These are phyloP conservation scores for Pangasius macronema DNA, from an alignment of 2,797 vertebrate species.

Conservation along the genomic window DNA sequence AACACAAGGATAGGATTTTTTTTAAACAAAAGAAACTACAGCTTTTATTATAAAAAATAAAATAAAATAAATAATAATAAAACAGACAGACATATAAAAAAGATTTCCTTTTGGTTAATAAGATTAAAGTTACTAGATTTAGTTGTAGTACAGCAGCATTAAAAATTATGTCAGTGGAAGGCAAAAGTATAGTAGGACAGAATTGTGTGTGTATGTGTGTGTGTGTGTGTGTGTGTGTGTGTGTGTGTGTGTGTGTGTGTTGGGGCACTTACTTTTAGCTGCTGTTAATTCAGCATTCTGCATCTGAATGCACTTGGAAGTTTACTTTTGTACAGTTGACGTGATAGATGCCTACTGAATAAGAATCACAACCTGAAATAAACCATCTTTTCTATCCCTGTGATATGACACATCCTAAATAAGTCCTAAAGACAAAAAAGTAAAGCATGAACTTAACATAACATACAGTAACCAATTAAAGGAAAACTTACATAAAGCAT, in stretches of 20 bases:
- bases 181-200: not conserved
- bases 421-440: not conserved
- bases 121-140: not conserved
- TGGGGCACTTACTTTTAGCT: not conserved
- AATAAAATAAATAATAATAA: too few relatives aligned
- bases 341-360: not conserved
- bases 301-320: not conserved
- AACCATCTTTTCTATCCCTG: not conserved
- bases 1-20: not conserved
- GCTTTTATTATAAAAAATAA: not conserved
- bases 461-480: too few relatives aligned
- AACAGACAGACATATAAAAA: not conserved
- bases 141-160: not conserved
- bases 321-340: not conserved
- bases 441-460: too few relatives aligned
- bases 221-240: too few relatives aligned
- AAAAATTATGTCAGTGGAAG: not conserved
- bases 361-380: not conserved
- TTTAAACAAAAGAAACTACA: not conserved
- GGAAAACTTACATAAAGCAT: too few relatives aligned
- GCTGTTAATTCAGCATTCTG: not conserved
- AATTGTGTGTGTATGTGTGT: too few relatives aligned
- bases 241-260: not conserved
- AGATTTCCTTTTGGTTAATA: not conserved
- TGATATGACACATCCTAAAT: not conserved